Evolutionary conservation across 2,797 vertebrate species (phyloP).

Genomic region (Erethizon dorsatum): DNA sequence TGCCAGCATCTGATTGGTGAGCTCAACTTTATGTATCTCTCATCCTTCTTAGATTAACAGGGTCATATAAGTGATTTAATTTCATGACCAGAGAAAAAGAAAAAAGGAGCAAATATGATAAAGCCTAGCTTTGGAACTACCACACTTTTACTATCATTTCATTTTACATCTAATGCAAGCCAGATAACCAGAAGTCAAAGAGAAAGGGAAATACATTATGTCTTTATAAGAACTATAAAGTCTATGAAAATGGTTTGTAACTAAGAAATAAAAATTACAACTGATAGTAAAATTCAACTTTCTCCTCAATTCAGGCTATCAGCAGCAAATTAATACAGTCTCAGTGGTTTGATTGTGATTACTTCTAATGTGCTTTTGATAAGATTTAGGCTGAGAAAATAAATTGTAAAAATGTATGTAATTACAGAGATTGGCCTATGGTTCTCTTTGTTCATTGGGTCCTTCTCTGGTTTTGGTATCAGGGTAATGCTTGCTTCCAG

Average conservation of each 20-base stretch:
- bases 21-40: background rate
- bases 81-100: background rate
- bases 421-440: background rate
- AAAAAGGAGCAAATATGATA: background rate
- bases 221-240: background rate
- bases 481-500: too few relatives aligned
- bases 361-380: background rate
- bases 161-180: conserved; percentile 14
- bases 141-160: background rate
- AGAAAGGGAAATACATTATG: background rate
- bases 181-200: background rate
- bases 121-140: background rate
- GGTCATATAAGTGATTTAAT: background rate
- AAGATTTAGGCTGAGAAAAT: background rate
- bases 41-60: background rate
- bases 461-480: too few relatives aligned
- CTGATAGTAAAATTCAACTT: background rate
- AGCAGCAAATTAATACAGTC: background rate
- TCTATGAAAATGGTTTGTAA: background rate
- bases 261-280: background rate
- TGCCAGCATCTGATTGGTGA: background rate
- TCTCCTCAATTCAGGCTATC: background rate
- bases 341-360: background rate
- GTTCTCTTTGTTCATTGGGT: too few relatives aligned
- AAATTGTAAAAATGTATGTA: background rate